Base-by-base conservation (phyloP, 2,797 vertebrate species). In the Propithecus deckenii region DNA sequence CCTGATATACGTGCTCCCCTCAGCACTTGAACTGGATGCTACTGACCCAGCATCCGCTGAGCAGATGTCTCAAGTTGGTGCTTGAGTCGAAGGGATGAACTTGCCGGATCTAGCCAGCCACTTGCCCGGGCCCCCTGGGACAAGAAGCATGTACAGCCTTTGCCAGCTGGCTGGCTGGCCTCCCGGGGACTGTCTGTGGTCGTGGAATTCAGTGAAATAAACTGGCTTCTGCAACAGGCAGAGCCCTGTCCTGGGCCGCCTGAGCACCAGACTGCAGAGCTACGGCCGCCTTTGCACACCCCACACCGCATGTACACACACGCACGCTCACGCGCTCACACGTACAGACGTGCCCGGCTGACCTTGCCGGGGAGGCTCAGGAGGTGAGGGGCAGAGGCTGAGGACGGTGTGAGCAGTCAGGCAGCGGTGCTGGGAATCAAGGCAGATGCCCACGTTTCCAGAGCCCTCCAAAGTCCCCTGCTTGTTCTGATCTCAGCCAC, bases 121-220 rank as follows among this genome's bases (percentile, higher is more conserved):
- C 96, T 92, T 83, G 90, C 96, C 95, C 1, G 0, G 59, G 74
- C 50, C 95, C 94, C 90, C 57, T n/a, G 87, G 89, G 97, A 90
- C 85, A 88, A 91, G 94, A 88, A 90, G 90, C 92, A 85, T 1
- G 61, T 18, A 59, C 83, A 76, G 96, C 86, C 86, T 94, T 76
- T 89, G 91, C 95, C 96, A 96, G 95, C 96, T 96, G 94, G 52
- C 89, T 92, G 95, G 95, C 96, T 1, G 61, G 72, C 78, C 93
- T 96, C 95, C 85, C 94, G 65, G 88, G 86, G 71, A 52, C 78
- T 25, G 79, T 93, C 96, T 95, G 83, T 57, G 95, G 88, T 94
- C 30, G 1, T 57, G 75, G 75, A 94, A 95, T 89, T 89, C 65
- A 43, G 84, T 65, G 89, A 91, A 80, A 86, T 3, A 1, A 92